Percentiles rank a stretch among this genome's conserved stretches.
Conservation (phyloP, 2,888 invertebrate species). For the Lordiphosa andalusiaca region DNA sequence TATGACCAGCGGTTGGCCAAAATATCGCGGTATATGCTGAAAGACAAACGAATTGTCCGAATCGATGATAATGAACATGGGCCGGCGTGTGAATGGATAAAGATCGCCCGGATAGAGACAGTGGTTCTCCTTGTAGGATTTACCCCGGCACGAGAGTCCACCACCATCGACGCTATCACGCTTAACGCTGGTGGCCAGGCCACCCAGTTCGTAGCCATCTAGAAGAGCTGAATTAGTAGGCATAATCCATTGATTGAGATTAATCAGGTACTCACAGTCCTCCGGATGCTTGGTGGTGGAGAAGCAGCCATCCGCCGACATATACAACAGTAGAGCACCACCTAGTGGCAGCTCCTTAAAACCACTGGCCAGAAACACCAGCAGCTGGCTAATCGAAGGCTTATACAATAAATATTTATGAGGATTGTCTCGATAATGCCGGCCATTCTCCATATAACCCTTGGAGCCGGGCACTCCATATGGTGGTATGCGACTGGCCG, state of each 20-base stretch:
- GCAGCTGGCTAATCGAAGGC: constrained; percentile 95
- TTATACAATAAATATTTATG: constrained; percentile 98
- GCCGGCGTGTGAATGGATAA: constrained; percentile 94
- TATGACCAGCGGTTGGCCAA: constrained; percentile 95
- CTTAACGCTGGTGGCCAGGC: constrained; percentile 93
- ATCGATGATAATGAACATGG: constrained; percentile 95
- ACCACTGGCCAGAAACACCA: constrained; percentile 94
- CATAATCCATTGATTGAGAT: neutral
- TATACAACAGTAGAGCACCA: constrained; percentile 93
- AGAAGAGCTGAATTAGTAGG: constrained; percentile 24
- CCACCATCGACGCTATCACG: constrained; percentile 84
- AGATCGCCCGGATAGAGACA: constrained; percentile 96
- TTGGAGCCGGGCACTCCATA: constrained; percentile 82
- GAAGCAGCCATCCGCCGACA: constrained; percentile 95
- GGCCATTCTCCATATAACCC: constrained; percentile 87
- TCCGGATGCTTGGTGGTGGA: constrained; percentile 91
- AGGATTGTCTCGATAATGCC: constrained; percentile 91
- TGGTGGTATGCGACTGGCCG: constrained; percentile 81
- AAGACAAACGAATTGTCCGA: constrained; percentile 97
- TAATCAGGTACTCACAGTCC: constrained; percentile 86
- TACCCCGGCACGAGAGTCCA: constrained; percentile 79
- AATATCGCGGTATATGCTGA: constrained; percentile 93
- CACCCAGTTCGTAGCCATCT: constrained; percentile 95
- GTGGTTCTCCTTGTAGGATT: constrained; percentile 85
- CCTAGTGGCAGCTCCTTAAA: constrained; percentile 96